Evolutionary conservation across 2,113 vertebrate species (phyloP), one percentile per base, ranked within the genome.

Genomic region (Australoheros scitulus): DNA sequence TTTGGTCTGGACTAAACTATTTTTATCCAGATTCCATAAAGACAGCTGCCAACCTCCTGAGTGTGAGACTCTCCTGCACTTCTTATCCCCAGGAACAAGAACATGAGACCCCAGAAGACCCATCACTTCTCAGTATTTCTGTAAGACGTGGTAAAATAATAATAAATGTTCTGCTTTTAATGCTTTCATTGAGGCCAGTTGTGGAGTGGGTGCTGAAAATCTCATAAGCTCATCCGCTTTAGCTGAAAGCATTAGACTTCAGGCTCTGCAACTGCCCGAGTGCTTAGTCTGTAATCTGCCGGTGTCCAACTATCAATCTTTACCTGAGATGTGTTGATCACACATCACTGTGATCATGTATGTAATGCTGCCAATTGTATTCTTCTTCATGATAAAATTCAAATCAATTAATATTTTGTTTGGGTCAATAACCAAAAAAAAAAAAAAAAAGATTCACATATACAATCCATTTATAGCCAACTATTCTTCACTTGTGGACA

Each of bases 1-100:
- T 80, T 80, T 57, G 83, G 41, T 79, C 65, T 47, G 82, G 80
- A 61, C 76, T 6, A 10, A 74, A 87, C 87, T 94, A 95, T 95
- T 94, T 94, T 90, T 93, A 93, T 78, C 85, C 60, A 68, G 87
- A 94, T 91, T 88, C 88, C 89, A 87, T 77, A 29, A 87, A 86
- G 90, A 93, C 95, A 95, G 94, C 94, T 94, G 95, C 34, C 84
- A 80, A 82, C 82, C 81, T 90, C 52, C 24, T 0, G 22, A 79
- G 89, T 81, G 81, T 63, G 83, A 88, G 82, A 87, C 82, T 70
- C 83, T 59, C 61, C 22, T 91, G 65, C 61, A 11, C 24, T 85
- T 43, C 38, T 41, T 26, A 70, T 86, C 81, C 80, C 9, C 14
- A 32, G 41, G 61, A 83, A 70, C 52, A 60, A 43, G 26, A 74